Base-by-base conservation (phyloP, 1,140 invertebrate species). In the Amyelois transitella region DNA sequence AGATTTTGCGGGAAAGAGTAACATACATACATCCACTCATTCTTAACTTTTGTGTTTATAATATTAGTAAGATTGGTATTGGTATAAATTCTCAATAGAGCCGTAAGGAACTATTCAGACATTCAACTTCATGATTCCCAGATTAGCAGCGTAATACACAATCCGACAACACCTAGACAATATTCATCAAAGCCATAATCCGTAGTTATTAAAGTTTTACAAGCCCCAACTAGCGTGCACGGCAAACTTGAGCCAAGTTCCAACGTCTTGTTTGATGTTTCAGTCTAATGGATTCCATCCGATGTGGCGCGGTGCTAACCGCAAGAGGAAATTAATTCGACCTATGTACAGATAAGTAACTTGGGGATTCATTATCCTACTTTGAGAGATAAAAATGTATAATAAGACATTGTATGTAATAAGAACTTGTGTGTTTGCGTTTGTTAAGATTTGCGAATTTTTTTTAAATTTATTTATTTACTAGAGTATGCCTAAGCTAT, bases 231-330 rank as follows among this genome's bases (percentile, higher is more conserved):
- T 21, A 21, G 18, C n/a, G 20, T n/a, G 18, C 18, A n/a, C 45
- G 45, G 20, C 3, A 8, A 50, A 56, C 49, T 62, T 48, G 8
- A 49, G 48, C 51, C 45, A 64, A 70, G 55, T 62, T 64, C 56
- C 43, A 47, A 55, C 60, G 62, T 64, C 61, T 70, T 64, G 67
- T 64, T 71, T 66, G 57, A 62, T 59, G 68, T 65, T 67, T 51
- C 59, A 28, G 53, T 53, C 47, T 60, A 66, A 66, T 66, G 60
- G 53, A 58, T 60, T 60, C 57, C 54, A 53, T 57, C 20, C 51
- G 62, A 64, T 67, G 65, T 38, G 67, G 58, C 55, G 44, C 38
- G 53, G 50, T 55, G 52, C 47, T 57, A 58, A 70, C 67, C 61
- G 49, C 68, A 47, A 52, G 25, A 57, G 60, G 57, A 66, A 62